phyloP scores from a whole-genome alignment of 2,797 vertebrate species.

The Rousettus madagascariensis region DNA sequence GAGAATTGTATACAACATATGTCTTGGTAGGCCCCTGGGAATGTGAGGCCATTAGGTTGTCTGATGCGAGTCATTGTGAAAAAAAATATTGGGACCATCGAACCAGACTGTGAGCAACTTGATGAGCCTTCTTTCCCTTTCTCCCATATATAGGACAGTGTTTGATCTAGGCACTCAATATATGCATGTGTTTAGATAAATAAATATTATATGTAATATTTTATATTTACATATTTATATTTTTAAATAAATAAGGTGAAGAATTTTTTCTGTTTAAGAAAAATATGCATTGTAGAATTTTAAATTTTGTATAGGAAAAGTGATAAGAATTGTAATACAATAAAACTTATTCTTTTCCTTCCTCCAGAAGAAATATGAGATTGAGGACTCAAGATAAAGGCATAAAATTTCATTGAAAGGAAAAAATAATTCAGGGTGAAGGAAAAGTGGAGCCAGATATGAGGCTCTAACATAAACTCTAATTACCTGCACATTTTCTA shows the following conservation, averaged over 20 bases:
- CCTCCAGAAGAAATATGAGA: not conserved
- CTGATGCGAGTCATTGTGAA: not conserved
- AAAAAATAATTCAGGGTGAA: not conserved
- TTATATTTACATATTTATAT: not conserved
- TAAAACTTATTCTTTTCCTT: conserved; percentile 15
- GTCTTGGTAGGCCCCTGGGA: not conserved
- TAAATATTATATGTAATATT: not conserved
- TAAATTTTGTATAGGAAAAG: not conserved
- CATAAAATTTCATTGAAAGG: not conserved
- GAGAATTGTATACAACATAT: not conserved
- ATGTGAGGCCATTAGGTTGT: conserved; percentile 5
- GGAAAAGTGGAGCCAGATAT: not conserved
- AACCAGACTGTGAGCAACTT: not conserved
- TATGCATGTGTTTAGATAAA: not conserved
- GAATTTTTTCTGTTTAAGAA: conserved; percentile 10
- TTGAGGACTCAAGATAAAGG: not conserved
- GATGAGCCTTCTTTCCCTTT: conserved; percentile 22
- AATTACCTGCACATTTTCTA: not conserved
- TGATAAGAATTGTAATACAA: not conserved
- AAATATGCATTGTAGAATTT: not conserved
- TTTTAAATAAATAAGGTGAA: not conserved
- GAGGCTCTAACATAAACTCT: not conserved
- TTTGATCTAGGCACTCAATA: not conserved
- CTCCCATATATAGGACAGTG: not conserved
- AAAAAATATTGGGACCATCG: not conserved